Evolutionary conservation across 30 jellyfish, hydroid and myxozoan genomes (phyloP), one percentile per base, ranked within the genome.

Genomic region (Turritopsis rubra): DNA sequence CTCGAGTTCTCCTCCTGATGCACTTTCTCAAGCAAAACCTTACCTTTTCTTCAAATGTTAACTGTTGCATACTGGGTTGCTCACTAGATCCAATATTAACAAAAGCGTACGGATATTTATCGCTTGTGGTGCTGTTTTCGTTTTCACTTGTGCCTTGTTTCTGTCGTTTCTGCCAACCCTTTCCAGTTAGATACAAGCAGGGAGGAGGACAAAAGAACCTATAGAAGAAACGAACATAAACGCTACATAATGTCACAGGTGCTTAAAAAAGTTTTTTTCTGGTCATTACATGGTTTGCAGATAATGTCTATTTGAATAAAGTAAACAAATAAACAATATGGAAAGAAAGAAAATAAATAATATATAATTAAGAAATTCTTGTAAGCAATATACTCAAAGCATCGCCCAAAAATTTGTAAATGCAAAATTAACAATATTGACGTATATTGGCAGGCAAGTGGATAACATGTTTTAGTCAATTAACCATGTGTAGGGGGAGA

Each of bases 161-260:
- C 76, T 90, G 87, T 53, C 87, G 94, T 65, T 91, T 85, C 85
- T 94, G 91, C 99, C 99, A 94, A 4, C 97, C 99, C 85, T 94
- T 94, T 17, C 99, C 88, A 29, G 66, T 65, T 77, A 94, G 73
- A 71, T 94, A 94, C 28, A 94, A 71, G 73, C 99, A 89, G 1
- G 99, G 99, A n/a, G 99, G 99, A 5, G 99, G 99, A 65, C 99
- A 94, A 86, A 94, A 94, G 84, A 94, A 94, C 80, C 99, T 93
- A 53, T 24, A 71, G 65, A 72, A 53, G 27, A 21, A 52, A 54
- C 18, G 19, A 54, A 16, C n/a, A n/a, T n/a, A 54, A 54, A 16
- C n/a, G 18, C n/a, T 54, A n/a, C 72, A n/a, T n/a, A n/a, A 54
- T 54, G n/a, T 21, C 0, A 60, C 73, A 60, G 22, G 21, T 0